Percentiles rank a stretch among this genome's conserved stretches.
Conservation (phyloP, 2,888 invertebrate species). For the Microctonus hyperodae region DNA sequence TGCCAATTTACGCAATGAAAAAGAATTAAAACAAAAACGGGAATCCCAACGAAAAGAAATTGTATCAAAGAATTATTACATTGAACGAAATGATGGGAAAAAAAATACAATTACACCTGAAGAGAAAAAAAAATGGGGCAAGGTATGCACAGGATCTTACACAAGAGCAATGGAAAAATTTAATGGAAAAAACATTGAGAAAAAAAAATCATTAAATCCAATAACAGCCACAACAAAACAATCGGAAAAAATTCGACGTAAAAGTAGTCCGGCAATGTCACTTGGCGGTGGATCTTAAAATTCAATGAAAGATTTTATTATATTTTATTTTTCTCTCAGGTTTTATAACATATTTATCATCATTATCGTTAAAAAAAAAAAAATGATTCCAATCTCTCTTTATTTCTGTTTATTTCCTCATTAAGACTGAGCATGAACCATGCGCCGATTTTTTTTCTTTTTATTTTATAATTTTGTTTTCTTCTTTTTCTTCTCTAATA, state of each 20-base stretch:
- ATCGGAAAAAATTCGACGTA: constrained; percentile 56
- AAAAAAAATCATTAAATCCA: constrained; percentile 41
- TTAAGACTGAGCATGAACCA: constrained; percentile 40
- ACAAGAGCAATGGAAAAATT: constrained; percentile 64
- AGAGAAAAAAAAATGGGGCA: constrained; percentile 58
- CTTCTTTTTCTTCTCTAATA: constrained; percentile 21
- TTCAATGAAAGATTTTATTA: background rate
- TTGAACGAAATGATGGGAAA: constrained; percentile 32
- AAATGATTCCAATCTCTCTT: background rate
- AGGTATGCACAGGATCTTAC: constrained; percentile 63
- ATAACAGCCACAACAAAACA: constrained; percentile 29
- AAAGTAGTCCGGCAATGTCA: constrained; percentile 59
- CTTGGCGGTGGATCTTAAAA: constrained; percentile 48
- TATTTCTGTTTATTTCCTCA: constrained; percentile 30
- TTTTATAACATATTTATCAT: background rate
- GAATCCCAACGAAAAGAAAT: constrained; percentile 34
- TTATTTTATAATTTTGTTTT: constrained; percentile 11
- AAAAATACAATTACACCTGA: constrained; percentile 42
- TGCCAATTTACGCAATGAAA: constrained; percentile 41
- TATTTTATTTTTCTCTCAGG: constrained; percentile 3
- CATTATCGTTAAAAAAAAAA: background rate
- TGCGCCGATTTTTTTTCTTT: constrained; percentile 29
- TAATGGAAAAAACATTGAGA: constrained; percentile 47
- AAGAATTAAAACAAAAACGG: constrained; percentile 45
- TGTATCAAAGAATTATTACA: constrained; percentile 24